Evolutionary conservation across 2,797 vertebrate species (phyloP).

Genomic region (Fratercula arctica): DNA sequence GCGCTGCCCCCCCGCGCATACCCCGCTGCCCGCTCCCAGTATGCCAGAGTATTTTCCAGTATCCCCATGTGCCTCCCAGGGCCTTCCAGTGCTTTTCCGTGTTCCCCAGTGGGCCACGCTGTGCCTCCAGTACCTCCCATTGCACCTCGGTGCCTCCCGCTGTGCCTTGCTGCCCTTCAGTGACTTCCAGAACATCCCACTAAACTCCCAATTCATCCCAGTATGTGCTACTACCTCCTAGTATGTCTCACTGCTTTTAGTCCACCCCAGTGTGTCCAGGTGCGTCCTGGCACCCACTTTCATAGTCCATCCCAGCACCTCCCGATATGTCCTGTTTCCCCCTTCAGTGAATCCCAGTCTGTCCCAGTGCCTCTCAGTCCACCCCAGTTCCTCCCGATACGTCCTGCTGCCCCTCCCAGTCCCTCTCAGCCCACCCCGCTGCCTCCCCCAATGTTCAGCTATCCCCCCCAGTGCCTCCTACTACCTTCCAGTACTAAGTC

Average conservation of each 20-base stretch:
- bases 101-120: accelerated
- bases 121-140: accelerated
- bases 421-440: not conserved
- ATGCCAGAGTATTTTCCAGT: not conserved
- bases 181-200: not conserved
- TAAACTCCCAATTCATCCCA: not conserved
- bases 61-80: too few relatives aligned
- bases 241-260: not conserved
- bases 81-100: accelerated
- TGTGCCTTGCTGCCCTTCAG: not conserved
- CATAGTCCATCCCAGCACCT: not conserved
- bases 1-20: not conserved
- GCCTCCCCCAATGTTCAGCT: not conserved
- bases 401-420: not conserved
- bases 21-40: accelerated
- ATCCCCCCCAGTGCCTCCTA: not conserved
- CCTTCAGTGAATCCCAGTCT: not conserved
- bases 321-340: too few relatives aligned
- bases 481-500: accelerated
- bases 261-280: too few relatives aligned
- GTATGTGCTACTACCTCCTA: not conserved
- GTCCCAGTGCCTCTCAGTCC: not conserved
- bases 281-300: too few relatives aligned
- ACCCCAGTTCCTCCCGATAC: too few relatives aligned
- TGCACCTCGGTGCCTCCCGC: not conserved